phyloP scores from a whole-genome alignment of 1,140 invertebrate species.

The Maconellicoccus hirsutus region DNA sequence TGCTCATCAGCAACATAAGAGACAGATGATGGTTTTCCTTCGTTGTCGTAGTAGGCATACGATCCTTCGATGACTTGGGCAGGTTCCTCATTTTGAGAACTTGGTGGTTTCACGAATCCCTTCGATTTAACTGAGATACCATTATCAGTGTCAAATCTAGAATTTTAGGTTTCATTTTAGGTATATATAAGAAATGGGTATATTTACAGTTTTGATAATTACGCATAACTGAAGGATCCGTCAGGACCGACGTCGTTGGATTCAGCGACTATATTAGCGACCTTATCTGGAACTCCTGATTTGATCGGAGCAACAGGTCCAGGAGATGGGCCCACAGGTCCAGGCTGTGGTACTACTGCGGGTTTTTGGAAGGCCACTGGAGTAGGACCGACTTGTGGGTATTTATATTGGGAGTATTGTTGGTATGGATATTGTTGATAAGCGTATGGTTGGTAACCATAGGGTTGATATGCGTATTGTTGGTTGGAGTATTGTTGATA shows the following conservation, averaged over 20 bases:
- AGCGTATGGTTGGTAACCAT: no score
- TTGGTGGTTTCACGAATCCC: constrained; percentile 44
- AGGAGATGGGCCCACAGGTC: no score
- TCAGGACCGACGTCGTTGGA: constrained; percentile 35
- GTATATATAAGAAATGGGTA: no score
- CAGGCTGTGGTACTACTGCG: no score
- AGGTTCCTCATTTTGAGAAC: background rate
- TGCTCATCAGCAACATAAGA: constrained; percentile 60
- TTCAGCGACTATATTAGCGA: constrained; percentile 38
- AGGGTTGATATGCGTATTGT: background rate
- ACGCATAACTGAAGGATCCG: constrained; percentile 38
- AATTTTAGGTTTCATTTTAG: no score
- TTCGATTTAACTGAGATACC: constrained; percentile 52
- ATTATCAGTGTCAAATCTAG: constrained; percentile 56
- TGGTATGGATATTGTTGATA: no score
- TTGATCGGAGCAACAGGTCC: no score
- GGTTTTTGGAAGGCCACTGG: background rate
- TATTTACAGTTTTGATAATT: background rate
- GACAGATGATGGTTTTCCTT: constrained; percentile 47
- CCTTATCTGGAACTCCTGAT: background rate
- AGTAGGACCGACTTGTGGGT: background rate
- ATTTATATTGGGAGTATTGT: no score
- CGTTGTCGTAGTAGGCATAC: constrained; percentile 49
- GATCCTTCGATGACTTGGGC: constrained; percentile 38
- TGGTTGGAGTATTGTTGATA: constrained; percentile 13